Base-by-base conservation (phyloP, 2,797 vertebrate species). In the Pseudomugil tenellus region DNA sequence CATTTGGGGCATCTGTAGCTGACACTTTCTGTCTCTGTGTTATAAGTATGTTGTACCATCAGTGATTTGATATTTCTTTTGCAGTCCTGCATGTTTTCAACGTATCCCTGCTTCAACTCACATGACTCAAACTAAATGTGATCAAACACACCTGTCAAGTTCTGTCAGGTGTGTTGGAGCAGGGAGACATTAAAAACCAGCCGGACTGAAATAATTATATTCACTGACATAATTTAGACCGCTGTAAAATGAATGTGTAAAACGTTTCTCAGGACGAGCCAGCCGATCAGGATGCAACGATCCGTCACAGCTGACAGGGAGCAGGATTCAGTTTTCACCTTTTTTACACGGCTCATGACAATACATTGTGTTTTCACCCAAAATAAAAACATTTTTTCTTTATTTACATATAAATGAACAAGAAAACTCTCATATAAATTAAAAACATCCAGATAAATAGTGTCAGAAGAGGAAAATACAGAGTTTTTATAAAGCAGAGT, bases 31-130 rank as follows among this genome's bases (percentile, higher is more conserved):
- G 21, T 16, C 7, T 39, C 25, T 62, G 35, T 87, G 76, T 59
- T 83, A 77, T 84, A 70, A 76, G 43, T 35, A 62, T 19, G 37
- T 59, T 51, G 52, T 9, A 67, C 83, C 83, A 6, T 3, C 17
- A 7, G 41, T 43, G 41, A 43, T 43, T n/a, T 43, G 6, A 43
- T 57, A 35, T 34, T 59, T 57, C 10, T 51, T 1, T 11, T 37
- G 14, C 35, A 37, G 35, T 37, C 19, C 23, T 52, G 37, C 12
- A 14, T 3, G 35, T 37, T 37, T 37, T 37, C 35, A 37, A 12
- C 3, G 35, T 14, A 11, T 37, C 35, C 35, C 35, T 37, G 11
- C 11, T 14, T 13, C 35, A 37, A 37, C 11, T 3, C 12, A 37
- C 35, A 3, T 37, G 35, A 14, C 11, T 37, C 35, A 13, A 37